phyloP scores from a whole-genome alignment of 2,113 vertebrate species.

The Uria lomvia region DNA sequence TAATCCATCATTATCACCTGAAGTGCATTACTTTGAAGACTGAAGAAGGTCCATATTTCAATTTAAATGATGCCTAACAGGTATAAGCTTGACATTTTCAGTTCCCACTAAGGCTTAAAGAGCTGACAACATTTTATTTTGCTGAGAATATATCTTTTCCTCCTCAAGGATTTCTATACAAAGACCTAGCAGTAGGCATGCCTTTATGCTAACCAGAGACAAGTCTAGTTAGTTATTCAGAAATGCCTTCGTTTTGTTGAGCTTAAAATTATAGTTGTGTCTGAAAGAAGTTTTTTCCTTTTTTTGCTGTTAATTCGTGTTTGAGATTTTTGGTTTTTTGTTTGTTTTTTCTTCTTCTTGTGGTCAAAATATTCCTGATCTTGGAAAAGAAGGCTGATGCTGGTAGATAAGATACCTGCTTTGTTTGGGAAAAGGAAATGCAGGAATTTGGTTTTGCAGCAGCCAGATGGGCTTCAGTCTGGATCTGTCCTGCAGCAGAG shows the following conservation, averaged over 20 bases:
- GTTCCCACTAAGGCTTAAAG: constrained; percentile 55
- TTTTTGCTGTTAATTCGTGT: background rate
- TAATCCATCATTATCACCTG: constrained; percentile 75
- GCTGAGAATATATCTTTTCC: constrained; percentile 22
- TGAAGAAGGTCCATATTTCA: constrained; percentile 67
- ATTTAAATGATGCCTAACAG: constrained; percentile 70
- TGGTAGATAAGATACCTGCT: background rate
- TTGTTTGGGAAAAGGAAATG: background rate
- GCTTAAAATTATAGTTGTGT: background rate
- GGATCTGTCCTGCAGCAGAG: background rate
- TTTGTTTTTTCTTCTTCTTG: background rate
- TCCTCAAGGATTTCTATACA: background rate
- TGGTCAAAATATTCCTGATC: background rate
- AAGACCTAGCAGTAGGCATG: background rate
- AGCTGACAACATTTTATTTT: constrained; percentile 66
- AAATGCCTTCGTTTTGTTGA: background rate
- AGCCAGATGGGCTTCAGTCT: background rate
- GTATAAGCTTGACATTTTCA: constrained; percentile 69
- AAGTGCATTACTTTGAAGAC: constrained; percentile 67
- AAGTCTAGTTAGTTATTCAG: background rate
- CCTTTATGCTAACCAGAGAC: constrained; percentile 15
- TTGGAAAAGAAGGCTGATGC: background rate
- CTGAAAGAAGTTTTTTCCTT: background rate
- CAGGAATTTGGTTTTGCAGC: background rate
- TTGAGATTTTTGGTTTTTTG: background rate